Percentiles rank a stretch among this genome's conserved stretches.
phyloP scores from a whole-genome alignment of 1,140 invertebrate species.

The Eueides isabella region DNA sequence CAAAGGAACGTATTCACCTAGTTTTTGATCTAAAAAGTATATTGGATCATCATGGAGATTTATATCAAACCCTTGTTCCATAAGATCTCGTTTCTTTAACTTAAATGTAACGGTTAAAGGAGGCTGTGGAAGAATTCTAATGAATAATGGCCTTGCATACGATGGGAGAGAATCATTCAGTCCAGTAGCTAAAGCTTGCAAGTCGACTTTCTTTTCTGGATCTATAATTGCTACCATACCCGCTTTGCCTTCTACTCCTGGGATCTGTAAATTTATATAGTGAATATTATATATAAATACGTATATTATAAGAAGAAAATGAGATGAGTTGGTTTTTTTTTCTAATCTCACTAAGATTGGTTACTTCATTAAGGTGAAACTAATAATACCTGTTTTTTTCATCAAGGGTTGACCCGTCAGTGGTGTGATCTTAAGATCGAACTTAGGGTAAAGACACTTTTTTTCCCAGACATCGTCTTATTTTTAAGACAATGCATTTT shows the following conservation, averaged over 20 bases:
- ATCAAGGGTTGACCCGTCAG: no score
- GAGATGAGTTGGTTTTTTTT: no score
- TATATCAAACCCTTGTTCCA: slow-evolving; percentile 90
- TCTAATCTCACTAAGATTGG: no score
- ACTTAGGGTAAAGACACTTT: no score
- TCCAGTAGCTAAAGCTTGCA: slow-evolving; percentile 84
- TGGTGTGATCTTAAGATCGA: no score
- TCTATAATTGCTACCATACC: slow-evolving; percentile 98
- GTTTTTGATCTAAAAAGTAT: slow-evolving; percentile 87
- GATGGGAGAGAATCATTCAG: slow-evolving; percentile 88
- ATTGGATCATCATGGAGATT: slow-evolving; percentile 86
- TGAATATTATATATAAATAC: no score
- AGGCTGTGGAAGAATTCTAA: slow-evolving; percentile 90
- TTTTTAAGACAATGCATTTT: no score
- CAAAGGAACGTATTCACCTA: slow-evolving; percentile 85
- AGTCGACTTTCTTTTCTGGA: slow-evolving; percentile 85
- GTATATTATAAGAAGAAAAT: no score
- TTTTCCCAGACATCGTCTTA: no score
- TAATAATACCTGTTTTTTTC: no score
- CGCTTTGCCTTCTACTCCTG: slow-evolving; percentile 93
- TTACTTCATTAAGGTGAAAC: no score
- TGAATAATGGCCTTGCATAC: slow-evolving; percentile 94
- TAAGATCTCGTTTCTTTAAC: slow-evolving; percentile 92
- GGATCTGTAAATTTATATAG: slow-evolving; percentile 87
- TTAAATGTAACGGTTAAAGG: slow-evolving; percentile 96